Base-by-base conservation (phyloP, 2,113 vertebrate species). In the Dunckerocampus dactyliophorus region DNA sequence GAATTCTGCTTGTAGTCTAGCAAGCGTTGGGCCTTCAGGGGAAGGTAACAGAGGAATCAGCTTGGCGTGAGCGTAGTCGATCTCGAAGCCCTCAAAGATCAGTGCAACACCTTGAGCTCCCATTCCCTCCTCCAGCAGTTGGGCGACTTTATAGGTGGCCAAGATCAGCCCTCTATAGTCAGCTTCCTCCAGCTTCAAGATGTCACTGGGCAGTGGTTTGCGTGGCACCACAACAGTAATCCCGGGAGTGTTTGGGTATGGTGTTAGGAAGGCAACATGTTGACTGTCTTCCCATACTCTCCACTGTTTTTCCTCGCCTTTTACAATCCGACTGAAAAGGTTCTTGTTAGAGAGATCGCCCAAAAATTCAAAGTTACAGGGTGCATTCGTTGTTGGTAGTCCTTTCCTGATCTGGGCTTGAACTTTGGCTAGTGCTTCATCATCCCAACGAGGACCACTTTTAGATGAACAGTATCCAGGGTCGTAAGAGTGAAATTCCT, bases 51-150 rank as follows among this genome's bases (percentile, higher is more conserved):
- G 39, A 60, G 91, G 91, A 54, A 90, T 83, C 46, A 92, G 69
- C 52, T 92, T 92, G 28, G 66, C 81, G 70, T 92, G 90, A 43
- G 89, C 89, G 62, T 91, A 90, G 62, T 92, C 81, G 8, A 91
- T 85, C 76, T 92, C 85, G 62, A 87, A 81, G 15, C 91, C 90
- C 57, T 92, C 91, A 75, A 91, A 90, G 71, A 91, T 90, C 45
- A 92, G 57, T 4, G 87, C 88, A 61, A 91, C 80, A n/a, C 73
- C 80, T 71, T 4, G 52, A 62, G 88, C 85, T 58, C 69, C 74
- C 83, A 90, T 79, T 10, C 83, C 87, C 13, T 88, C 56, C 71
- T 84, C 54, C 14, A 92, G 37, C 11, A 90, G 85, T 42, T 19
- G 51, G 28, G 90, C 85, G 54, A 89, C 88, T 68, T 85, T 84